Base-by-base conservation (phyloP, 1,140 invertebrate genomes). In the Saxidomus purpurata region DNA sequence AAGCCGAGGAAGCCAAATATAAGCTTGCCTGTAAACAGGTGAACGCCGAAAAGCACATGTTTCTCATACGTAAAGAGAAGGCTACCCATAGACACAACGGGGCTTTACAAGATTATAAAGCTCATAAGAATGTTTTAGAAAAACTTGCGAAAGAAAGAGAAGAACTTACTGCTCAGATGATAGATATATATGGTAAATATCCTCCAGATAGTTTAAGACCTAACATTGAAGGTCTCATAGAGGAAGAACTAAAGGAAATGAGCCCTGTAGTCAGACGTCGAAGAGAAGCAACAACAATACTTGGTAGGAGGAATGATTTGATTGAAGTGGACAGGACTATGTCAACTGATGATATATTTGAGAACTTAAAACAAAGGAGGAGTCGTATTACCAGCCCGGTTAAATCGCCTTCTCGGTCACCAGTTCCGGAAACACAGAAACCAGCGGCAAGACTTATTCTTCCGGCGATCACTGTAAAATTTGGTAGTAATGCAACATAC, bases 61-160 rank as follows among this genome's bases (percentile, higher is more conserved):
- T 89, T 63, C 63, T 83, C 13, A 47, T 59, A 43, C 52, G 67
- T 36, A 89, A 89, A 61, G 87, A 89, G 34, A 89, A 89, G 38
- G 87, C 69, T 8, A 43, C 69, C 22, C 79, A 89, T 36, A 74
- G 81, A 63, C 87, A 89, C 31, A 28, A 43, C 13, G 87, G 84
- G 36, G 81, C 80, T 59, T 59, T 89, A 38, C 49, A 55, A 25
- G 87, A 89, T 40, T 76, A 89, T 43, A 71, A 61, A 83, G 87
- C 87, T 3, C 87, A 89, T 34, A 76, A 28, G 40, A 83, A 63
- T 52, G 87, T 89, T 25, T 55, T 89, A 43, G 87, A 89, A 19
- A 83, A 77, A 28, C 87, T 89, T 4, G 87, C 87, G 25, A 89
- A 84, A 34, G 87, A 89, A 76, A 63, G 80, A 47, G 87, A 89